Evolutionary conservation across 2,888 invertebrate genomes (phyloP).

Genomic region (Masnerella sp.): DNA sequence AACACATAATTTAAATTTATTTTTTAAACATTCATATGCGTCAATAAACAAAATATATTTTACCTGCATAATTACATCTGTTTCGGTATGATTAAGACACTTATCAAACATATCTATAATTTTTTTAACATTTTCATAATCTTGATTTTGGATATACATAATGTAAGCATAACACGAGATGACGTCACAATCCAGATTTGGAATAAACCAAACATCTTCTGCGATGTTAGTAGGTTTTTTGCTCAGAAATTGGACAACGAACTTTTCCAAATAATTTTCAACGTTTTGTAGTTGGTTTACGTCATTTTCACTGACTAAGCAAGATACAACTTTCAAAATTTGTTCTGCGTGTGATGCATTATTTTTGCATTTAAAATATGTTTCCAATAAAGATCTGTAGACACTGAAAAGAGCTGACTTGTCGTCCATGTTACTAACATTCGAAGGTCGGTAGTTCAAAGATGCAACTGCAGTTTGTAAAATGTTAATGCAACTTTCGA

Average conservation of each 20-base stretch:
- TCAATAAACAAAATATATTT: slow-evolving; percentile 9
- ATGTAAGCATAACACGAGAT: slow-evolving; percentile 80
- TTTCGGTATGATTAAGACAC: slow-evolving; percentile 68
- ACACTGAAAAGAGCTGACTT: slow-evolving; percentile 76
- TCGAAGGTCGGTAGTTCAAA: slow-evolving; percentile 65
- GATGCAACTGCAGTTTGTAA: slow-evolving; percentile 78
- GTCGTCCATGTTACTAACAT: slow-evolving; percentile 66
- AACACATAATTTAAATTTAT: too few species aligned
- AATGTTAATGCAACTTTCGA: slow-evolving; percentile 78
- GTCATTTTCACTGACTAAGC: slow-evolving; percentile 60
- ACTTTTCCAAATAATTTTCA: slow-evolving; percentile 66
- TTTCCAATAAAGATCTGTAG: slow-evolving; percentile 76
- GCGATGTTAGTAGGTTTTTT: slow-evolving; percentile 32
- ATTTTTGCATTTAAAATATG: slow-evolving; percentile 65
- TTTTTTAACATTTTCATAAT: too few species aligned
- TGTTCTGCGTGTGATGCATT: slow-evolving; percentile 60
- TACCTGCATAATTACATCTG: slow-evolving; percentile 66
- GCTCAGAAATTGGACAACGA: slow-evolving; percentile 63
- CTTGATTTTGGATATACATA: slow-evolving; percentile 73
- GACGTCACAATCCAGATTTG: slow-evolving; percentile 79
- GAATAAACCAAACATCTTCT: slow-evolving; percentile 76
- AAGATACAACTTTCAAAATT: slow-evolving; percentile 63
- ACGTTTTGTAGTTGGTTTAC: slow-evolving; percentile 57
- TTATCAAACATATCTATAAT: slow-evolving; percentile 63
- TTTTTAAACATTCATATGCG: too few species aligned